Base-by-base conservation (phyloP, 2,888 invertebrate species). In the Drosophila rellima region DNA sequence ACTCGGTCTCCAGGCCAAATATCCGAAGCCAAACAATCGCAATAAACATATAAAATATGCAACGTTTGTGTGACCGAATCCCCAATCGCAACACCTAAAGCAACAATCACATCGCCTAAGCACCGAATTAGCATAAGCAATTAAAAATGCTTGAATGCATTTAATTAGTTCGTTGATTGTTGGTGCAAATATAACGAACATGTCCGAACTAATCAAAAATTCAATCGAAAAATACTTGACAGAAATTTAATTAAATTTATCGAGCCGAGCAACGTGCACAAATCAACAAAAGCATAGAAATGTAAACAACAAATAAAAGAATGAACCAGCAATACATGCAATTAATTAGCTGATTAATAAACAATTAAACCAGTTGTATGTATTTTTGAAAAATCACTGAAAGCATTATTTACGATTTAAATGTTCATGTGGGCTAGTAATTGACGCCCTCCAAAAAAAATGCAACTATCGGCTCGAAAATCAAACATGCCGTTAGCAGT, bases 111-210 rank as follows among this genome's bases (percentile, higher is more conserved):
- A 47, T 39, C 26, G 29, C 42, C 80, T 75, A 88, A 84, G 59
- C 80, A 66, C 26, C 52, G 79, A 87, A 88, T 85, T 81, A 86
- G 80, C 80, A 82, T 65, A 71, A 79, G 72, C 82, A 88, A 87
- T 89, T 78, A 82, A 89, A 87, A 87, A 89, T 87, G 86, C 86
- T 87, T 87, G 88, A 89, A 80, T 79, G 89, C 79, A 82, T 88
- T 87, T 87, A 87, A 87, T 87, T 87, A 87, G 73, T 69, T 82
- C 69, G 74, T 67, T 68, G 71, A 88, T 88, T 85, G 78, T 70
- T 67, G 68, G 61, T 56, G 57, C 74, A 74, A 88, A 77, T 81
- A 75, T 71, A 69, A 64, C 57, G 56, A 54, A 56, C 50, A 77
- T 76, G 69, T 56, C 54, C 64, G 71, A 77, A 68, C 82, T 82